Percentiles rank a stretch among this genome's conserved stretches.
These are phyloP conservation scores for Pungitius pungitius DNA, from an alignment of 2,113 vertebrate species.

Conservation along the genomic window DNA sequence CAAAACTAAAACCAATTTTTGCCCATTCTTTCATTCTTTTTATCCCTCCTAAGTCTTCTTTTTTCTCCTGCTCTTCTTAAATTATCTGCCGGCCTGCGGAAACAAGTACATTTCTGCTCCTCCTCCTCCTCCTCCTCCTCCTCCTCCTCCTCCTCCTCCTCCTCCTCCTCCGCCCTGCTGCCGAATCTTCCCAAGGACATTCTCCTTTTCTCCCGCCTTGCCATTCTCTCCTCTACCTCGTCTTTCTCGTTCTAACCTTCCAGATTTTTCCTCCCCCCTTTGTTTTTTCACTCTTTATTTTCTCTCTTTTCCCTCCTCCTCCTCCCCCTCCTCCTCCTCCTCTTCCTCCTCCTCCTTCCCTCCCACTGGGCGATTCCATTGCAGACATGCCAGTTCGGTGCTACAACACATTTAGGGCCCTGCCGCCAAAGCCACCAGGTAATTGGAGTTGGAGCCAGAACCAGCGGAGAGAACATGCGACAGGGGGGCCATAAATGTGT, in stretches of 20 bases:
- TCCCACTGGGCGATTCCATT: slow-evolving; percentile 69
- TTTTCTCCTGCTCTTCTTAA: neutral
- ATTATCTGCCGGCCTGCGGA: neutral
- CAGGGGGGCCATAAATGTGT: slow-evolving; percentile 73
- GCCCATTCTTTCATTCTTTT: neutral
- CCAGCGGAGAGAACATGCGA: slow-evolving; percentile 81
- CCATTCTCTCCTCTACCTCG: neutral
- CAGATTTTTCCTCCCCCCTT: slow-evolving; percentile 19
- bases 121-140: neutral
- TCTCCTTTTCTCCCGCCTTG: neutral
- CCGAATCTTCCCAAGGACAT: neutral
- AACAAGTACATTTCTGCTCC: neutral
- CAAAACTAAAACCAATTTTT: neutral
- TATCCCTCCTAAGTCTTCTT: no score
- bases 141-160: no score
- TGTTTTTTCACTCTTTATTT: slow-evolving; percentile 13
- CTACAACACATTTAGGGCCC: slow-evolving; percentile 88
- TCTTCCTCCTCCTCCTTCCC: slow-evolving; percentile 29
- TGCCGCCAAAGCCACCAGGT: slow-evolving; percentile 73
- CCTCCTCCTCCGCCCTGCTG: neutral
- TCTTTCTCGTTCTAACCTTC: neutral
- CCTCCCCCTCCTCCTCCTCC: neutral
- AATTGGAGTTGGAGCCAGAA: slow-evolving; percentile 86
- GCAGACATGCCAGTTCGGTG: slow-evolving; percentile 87
- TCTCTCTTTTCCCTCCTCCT: slow-evolving; percentile 13